phyloP scores from a whole-genome alignment of 2,113 vertebrate species.

The Platichthys flesus region DNA sequence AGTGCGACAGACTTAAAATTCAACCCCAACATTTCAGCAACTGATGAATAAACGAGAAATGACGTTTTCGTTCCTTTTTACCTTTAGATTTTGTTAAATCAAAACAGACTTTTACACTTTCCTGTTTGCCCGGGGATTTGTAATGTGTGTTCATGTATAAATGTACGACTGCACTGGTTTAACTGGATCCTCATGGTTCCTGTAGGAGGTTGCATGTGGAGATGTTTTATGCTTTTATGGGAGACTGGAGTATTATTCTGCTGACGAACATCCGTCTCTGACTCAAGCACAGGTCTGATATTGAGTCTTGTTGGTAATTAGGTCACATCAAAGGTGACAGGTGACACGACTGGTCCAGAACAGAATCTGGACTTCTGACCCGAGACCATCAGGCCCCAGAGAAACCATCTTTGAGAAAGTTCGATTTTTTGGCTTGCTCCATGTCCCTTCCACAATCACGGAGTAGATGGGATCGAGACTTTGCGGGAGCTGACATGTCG shows the following conservation, averaged over 20 bases:
- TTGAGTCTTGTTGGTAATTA: not conserved
- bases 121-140: not conserved
- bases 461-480: too few relatives aligned
- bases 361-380: too few relatives aligned
- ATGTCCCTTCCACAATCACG: too few relatives aligned
- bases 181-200: slow-evolving; percentile 32
- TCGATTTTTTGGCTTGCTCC: too few relatives aligned
- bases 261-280: not conserved
- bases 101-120: not conserved
- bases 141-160: not conserved
- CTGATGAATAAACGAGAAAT: not conserved
- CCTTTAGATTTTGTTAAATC: not conserved
- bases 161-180: slow-evolving; percentile 8
- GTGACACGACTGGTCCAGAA: too few relatives aligned
- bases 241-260: not conserved
- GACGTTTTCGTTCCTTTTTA: not conserved
- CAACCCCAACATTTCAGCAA: not conserved
- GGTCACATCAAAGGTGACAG: not conserved
- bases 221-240: not conserved
- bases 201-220: not conserved
- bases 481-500: too few relatives aligned
- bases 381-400: too few relatives aligned
- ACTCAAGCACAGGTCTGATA: not conserved
- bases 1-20: not conserved
- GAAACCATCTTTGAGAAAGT: too few relatives aligned